Percentiles rank a stretch among this genome's conserved stretches.
phyloP scores from a whole-genome alignment of 2,113 vertebrate genomes.

The Hypanus sabinus region DNA sequence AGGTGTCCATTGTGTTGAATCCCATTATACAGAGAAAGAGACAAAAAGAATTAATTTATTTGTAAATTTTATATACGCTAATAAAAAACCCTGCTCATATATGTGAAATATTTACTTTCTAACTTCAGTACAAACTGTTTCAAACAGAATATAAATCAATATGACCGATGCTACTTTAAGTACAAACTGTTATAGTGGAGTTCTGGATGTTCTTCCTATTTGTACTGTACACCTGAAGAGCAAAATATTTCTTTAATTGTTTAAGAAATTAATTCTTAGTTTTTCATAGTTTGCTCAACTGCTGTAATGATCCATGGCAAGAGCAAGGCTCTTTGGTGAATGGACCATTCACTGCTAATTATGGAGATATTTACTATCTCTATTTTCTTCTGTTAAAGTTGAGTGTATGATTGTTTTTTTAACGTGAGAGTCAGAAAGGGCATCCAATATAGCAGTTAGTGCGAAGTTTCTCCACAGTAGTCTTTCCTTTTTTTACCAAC shows the following conservation, averaged over 20 bases:
- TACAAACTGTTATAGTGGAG: conserved; percentile 40
- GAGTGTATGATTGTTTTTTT: conserved; percentile 44
- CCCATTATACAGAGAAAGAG: background rate
- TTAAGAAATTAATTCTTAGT: conserved; percentile 45
- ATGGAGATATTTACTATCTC: conserved; percentile 53
- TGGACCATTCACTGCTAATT: conserved; percentile 52
- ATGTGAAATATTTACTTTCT: background rate
- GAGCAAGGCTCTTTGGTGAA: conserved; percentile 56
- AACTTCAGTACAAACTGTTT: background rate
- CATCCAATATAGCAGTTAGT: conserved; percentile 48
- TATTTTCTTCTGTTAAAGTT: conserved; percentile 42
- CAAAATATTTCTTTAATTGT: conserved; percentile 58
- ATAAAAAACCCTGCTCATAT: background rate
- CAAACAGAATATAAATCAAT: background rate
- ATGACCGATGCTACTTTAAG: background rate
- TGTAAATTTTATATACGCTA: background rate
- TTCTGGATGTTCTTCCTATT: conserved; percentile 47
- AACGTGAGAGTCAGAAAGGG: conserved; percentile 55
- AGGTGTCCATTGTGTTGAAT: background rate
- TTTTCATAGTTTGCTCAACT: conserved; percentile 50
- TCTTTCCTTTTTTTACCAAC: conserved; percentile 47
- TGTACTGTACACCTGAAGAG: conserved; percentile 51
- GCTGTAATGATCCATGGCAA: conserved; percentile 55
- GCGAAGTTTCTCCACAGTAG: conserved; percentile 51
- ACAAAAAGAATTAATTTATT: background rate